These are phyloP conservation scores for Caligus rogercresseyi DNA, from an alignment of 1,140 invertebrate genomes.

Conservation along the genomic window DNA sequence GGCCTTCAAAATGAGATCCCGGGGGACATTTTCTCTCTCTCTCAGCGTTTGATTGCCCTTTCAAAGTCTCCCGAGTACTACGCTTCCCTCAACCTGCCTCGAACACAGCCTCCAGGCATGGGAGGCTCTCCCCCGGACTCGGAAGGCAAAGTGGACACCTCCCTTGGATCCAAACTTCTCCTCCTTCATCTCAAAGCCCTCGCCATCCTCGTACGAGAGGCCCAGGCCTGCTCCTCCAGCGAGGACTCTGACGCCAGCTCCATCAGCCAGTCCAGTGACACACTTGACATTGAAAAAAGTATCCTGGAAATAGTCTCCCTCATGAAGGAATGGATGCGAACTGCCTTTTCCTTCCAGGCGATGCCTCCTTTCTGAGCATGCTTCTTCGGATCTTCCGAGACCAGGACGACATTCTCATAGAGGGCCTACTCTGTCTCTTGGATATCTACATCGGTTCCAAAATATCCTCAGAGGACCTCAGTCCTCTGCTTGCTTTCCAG, in stretches of 20 bases:
- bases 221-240: background rate
- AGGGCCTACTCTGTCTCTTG: conserved; percentile 75
- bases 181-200: conserved; percentile 8
- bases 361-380: conserved; percentile 66
- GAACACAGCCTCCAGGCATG: background rate
- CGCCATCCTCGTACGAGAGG: conserved; percentile 5
- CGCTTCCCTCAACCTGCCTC: background rate
- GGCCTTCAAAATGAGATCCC: background rate
- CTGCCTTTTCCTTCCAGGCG: conserved; percentile 52
- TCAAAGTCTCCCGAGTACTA: background rate
- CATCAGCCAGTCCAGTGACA: too few relatives aligned
- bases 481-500: conserved; percentile 7
- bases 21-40: background rate
- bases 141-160: background rate
- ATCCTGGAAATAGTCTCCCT: background rate
- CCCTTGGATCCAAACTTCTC: background rate
- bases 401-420: conserved; percentile 73
- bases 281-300: conserved; percentile 3
- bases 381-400: conserved; percentile 68
- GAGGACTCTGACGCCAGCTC: conserved; percentile 6
- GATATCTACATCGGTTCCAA: conserved; percentile 62
- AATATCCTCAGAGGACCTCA: conserved; percentile 9
- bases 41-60: background rate
- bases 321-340: background rate
- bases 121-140: background rate